Evolutionary conservation across 2,888 invertebrate genomes (phyloP).

Genomic region (Papilio elwesi): DNA sequence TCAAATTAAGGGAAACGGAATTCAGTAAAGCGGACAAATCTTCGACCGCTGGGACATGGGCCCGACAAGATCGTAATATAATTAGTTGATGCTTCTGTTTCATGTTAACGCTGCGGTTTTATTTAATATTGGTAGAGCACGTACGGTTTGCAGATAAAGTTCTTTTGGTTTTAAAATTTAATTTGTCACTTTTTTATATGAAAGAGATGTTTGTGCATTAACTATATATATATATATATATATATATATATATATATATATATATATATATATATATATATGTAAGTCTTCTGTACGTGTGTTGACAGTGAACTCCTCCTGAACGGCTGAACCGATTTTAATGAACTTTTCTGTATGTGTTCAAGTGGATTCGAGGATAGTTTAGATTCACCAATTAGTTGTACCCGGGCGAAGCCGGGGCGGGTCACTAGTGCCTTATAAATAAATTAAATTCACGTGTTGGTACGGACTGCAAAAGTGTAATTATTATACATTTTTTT

Average conservation of each 20-base stretch:
- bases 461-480: background rate
- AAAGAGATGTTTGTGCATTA: background rate
- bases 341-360: too few species aligned
- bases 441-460: background rate
- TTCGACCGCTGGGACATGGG: background rate
- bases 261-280: too few species aligned
- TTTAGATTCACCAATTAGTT: too few species aligned
- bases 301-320: too few species aligned
- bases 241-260: too few species aligned
- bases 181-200: background rate
- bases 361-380: too few species aligned
- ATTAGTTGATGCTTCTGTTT: slow-evolving; percentile 31
- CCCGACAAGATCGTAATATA: slow-evolving; percentile 27
- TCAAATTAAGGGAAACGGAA: slow-evolving; percentile 21
- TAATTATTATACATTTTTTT: too few species aligned
- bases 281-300: too few species aligned
- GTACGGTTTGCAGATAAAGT: slow-evolving; percentile 13
- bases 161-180: background rate
- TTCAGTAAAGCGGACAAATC: slow-evolving; percentile 31
- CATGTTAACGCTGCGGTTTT: slow-evolving; percentile 17
- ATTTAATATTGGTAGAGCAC: background rate
- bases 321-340: too few species aligned
- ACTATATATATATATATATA: too few species aligned
- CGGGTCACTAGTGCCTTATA: background rate
- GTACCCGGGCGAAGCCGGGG: too few species aligned